These are phyloP conservation scores for Myiopsitta monachus DNA, from an alignment of 2,113 vertebrate genomes.

Conservation along the genomic window DNA sequence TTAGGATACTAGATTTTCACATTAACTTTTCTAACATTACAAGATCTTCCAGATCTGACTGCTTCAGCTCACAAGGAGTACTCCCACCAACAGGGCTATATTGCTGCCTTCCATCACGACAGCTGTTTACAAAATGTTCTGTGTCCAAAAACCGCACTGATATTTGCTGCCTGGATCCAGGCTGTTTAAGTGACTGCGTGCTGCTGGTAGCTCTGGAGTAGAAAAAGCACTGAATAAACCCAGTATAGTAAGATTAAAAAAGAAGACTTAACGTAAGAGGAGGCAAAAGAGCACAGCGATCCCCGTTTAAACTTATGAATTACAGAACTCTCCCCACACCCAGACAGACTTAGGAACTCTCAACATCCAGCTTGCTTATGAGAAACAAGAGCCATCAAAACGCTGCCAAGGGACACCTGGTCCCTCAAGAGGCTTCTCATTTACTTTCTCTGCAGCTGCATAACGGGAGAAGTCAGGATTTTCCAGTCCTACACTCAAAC, in stretches of 20 bases:
- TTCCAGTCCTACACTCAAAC: background rate
- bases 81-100: background rate
- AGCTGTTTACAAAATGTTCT: background rate
- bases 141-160: background rate
- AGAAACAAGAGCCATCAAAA: background rate
- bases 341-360: background rate
- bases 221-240: background rate
- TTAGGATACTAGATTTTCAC: background rate
- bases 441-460: constrained; percentile 31
- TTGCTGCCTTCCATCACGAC: background rate
- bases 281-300: background rate
- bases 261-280: background rate
- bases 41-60: background rate
- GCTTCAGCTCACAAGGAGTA: background rate
- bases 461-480: background rate
- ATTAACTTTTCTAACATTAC: background rate
- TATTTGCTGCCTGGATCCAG: background rate
- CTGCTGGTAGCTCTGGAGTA: background rate
- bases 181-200: background rate
- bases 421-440: constrained; percentile 34
- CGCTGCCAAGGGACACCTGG: constrained; percentile 42
- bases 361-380: background rate
- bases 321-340: background rate
- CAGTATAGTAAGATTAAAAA: background rate
- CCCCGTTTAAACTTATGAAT: background rate